Base-by-base conservation (phyloP, 2,113 vertebrate genomes). In the Morone chrysops region DNA sequence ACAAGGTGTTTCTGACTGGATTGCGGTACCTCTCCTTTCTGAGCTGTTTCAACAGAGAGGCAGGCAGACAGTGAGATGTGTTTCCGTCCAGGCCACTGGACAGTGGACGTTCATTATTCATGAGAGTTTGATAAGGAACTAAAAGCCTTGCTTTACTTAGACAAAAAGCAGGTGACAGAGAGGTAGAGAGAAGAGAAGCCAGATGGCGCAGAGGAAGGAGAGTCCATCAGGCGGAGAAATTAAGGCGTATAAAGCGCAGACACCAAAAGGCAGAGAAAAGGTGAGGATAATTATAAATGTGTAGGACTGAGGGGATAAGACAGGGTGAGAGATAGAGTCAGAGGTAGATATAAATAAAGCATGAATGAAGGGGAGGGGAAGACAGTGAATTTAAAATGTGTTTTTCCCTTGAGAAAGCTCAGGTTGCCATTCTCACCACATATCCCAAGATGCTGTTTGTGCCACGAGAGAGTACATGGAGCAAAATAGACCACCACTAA, bases 51-150 rank as follows among this genome's bases (percentile, higher is more conserved):
- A 54, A 60, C 74, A 57, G 77, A 70, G 75, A 78, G 70, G 68
- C 36, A n/a, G 73, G 66, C 59, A 75, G 88, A 83, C 83, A 80
- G 78, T 51, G 86, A 90, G 84, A 75, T 81, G 78, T 87, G 70
- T 88, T 90, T 79, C 78, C 69, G 80, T 85, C 79, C 77, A 22
- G 73, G 81, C 76, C 81, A 60, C 71, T 61, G 87, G 91, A 89
- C 91, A 85, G 87, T 50, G 31, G 12, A 17, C 2, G 45, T 93
- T 89, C 82, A 90, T 93, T 91, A 91, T 92, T 93, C 84, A 92
- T 92, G 79, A 92, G 90, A 78, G 90, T 87, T 90, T 90, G 85
- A 89, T 89, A 78, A 92, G 83, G 81, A 88, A 91, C 85, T 93
- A 94, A 94, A 91, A 91, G 87, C 84, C 81, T 90, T 71, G 57